Conservation (phyloP, 2,113 vertebrate genomes). For the Ariopsis seemanni region DNA sequence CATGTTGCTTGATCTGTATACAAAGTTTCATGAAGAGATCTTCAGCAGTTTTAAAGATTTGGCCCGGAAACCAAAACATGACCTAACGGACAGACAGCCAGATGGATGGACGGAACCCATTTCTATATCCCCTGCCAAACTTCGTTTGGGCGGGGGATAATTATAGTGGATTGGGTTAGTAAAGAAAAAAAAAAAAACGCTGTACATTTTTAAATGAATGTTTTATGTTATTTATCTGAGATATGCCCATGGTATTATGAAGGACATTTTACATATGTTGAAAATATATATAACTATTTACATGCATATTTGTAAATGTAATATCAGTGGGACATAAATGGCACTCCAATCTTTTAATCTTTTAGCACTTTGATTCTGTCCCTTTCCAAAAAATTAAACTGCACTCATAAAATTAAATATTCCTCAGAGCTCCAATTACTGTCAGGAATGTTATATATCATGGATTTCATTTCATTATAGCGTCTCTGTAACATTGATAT, state of each 20-base stretch:
- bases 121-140: too few species aligned
- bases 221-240: background rate
- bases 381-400: background rate
- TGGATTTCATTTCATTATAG: background rate
- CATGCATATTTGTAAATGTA: background rate
- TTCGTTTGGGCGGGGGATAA: too few species aligned
- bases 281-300: background rate
- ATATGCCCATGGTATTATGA: background rate
- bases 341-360: too few species aligned
- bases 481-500: background rate
- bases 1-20: too few species aligned
- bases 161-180: background rate
- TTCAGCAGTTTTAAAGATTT: too few species aligned
- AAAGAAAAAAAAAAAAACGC: background rate
- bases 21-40: too few species aligned
- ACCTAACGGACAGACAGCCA: too few species aligned
- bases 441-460: background rate
- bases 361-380: background rate
- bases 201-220: background rate
- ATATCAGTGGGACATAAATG: background rate
- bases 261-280: background rate
- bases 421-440: background rate
- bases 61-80: too few species aligned
- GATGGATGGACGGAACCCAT: too few species aligned
- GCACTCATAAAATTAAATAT: background rate